phyloP scores from a whole-genome alignment of 2,888 invertebrate species.

The Hartigia nigra region DNA sequence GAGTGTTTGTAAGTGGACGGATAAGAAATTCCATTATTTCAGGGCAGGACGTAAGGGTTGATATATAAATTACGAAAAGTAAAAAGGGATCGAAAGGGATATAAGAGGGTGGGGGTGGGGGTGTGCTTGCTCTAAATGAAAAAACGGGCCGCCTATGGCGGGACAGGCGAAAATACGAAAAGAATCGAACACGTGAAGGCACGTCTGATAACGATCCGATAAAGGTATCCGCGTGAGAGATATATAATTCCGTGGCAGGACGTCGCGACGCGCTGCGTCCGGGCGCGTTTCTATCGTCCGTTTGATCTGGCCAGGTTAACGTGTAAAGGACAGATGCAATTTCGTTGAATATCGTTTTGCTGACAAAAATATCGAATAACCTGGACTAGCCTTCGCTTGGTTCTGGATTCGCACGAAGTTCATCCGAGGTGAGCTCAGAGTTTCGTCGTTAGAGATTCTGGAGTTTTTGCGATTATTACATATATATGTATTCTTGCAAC shows the following conservation, averaged over 20 bases:
- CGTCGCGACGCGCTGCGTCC: background rate
- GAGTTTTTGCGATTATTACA: background rate
- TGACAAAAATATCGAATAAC: slow-evolving; percentile 61
- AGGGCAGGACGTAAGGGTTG: background rate
- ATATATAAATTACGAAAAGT: slow-evolving; percentile 7
- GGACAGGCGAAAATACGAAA: slow-evolving; percentile 15
- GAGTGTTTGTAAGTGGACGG: background rate
- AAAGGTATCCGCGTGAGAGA: slow-evolving; percentile 27
- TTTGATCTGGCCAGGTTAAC: slow-evolving; percentile 49
- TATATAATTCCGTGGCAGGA: slow-evolving; percentile 26
- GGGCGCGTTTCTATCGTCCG: slow-evolving; percentile 13
- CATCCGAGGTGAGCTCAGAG: background rate
- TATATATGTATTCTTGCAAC: background rate
- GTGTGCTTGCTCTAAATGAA: background rate
- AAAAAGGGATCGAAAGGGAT: slow-evolving; percentile 14
- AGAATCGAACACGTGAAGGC: slow-evolving; percentile 22
- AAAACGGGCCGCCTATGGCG: background rate
- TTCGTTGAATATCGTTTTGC: slow-evolving; percentile 60
- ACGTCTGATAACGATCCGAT: slow-evolving; percentile 28
- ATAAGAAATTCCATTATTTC: background rate
- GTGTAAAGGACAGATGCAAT: slow-evolving; percentile 63
- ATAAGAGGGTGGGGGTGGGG: slow-evolving; percentile 2
- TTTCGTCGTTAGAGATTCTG: background rate
- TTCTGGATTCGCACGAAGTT: background rate
- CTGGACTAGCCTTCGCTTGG: background rate